A percentile compares a stretch with the other conserved stretches of the same genome.
phyloP scores from a whole-genome alignment of 2,113 vertebrate species.

The Amblyornis subalaris region DNA sequence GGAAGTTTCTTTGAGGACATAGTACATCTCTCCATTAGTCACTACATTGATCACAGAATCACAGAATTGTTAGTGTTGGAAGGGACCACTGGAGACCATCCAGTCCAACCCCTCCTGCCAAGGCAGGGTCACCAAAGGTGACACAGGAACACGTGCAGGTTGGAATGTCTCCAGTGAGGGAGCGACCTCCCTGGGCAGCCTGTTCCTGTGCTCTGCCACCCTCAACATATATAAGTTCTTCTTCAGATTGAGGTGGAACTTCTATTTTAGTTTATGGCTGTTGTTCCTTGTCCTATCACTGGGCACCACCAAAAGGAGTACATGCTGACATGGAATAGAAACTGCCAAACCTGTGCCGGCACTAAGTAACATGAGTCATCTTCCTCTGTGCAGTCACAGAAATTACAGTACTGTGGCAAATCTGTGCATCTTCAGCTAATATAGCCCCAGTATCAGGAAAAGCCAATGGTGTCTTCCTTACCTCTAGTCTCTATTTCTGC shows the following conservation, averaged over 20 bases:
- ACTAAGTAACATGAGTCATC: not conserved
- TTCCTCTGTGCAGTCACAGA: not conserved
- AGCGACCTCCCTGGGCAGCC: not conserved
- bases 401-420: not conserved
- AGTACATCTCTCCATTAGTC: not conserved
- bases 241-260: not conserved
- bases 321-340: not conserved
- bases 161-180: not conserved
- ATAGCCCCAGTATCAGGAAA: not conserved
- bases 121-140: not conserved
- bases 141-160: not conserved
- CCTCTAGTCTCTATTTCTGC: not conserved
- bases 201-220: not conserved
- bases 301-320: not conserved
- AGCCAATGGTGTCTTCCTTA: not conserved
- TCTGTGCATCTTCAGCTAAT: not conserved
- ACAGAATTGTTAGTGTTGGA: not conserved
- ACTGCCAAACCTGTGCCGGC: not conserved
- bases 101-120: not conserved
- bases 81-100: not conserved
- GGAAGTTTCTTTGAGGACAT: not conserved
- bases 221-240: not conserved
- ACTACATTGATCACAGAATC: not conserved
- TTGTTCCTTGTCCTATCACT: not conserved
- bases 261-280: not conserved